These are phyloP conservation scores for Amblyteles armatorius DNA, from an alignment of 2,888 invertebrate genomes.

Conservation along the genomic window DNA sequence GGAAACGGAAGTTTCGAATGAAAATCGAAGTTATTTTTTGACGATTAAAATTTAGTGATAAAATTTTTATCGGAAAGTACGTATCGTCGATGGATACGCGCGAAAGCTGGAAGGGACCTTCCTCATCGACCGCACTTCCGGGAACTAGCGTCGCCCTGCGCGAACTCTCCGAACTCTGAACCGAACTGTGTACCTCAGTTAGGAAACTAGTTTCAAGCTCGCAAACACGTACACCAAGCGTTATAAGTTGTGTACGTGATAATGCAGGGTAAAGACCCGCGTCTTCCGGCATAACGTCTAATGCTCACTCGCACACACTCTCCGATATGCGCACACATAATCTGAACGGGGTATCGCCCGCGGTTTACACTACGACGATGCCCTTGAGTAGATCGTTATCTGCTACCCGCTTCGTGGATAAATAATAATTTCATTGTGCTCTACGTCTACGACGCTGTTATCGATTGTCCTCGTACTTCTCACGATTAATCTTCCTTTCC, in stretches of 20 bases:
- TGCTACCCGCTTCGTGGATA: slow-evolving; percentile 58
- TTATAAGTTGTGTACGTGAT: slow-evolving; percentile 23
- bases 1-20: neutral
- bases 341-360: slow-evolving; percentile 68
- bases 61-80: neutral
- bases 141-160: slow-evolving; percentile 43
- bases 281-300: slow-evolving; percentile 11
- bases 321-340: slow-evolving; percentile 65
- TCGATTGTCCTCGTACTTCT: neutral
- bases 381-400: slow-evolving; percentile 75
- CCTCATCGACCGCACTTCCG: slow-evolving; percentile 40
- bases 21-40: neutral
- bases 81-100: slow-evolving; percentile 11
- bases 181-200: slow-evolving; percentile 9
- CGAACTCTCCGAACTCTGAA: slow-evolving; percentile 23
- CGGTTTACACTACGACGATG: slow-evolving; percentile 72
- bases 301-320: slow-evolving; percentile 11
- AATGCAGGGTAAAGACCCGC: slow-evolving; percentile 36
- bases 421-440: slow-evolving; percentile 75
- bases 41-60: neutral
- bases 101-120: neutral
- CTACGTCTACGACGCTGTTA: slow-evolving; percentile 6
- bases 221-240: neutral
- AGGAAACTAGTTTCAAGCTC: slow-evolving; percentile 24
- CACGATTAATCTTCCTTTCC: slow-evolving; percentile 12